Evolutionary conservation across 2,113 vertebrate genomes (phyloP), one percentile per base, ranked within the genome.

Genomic region (Pogona vitticeps): DNA sequence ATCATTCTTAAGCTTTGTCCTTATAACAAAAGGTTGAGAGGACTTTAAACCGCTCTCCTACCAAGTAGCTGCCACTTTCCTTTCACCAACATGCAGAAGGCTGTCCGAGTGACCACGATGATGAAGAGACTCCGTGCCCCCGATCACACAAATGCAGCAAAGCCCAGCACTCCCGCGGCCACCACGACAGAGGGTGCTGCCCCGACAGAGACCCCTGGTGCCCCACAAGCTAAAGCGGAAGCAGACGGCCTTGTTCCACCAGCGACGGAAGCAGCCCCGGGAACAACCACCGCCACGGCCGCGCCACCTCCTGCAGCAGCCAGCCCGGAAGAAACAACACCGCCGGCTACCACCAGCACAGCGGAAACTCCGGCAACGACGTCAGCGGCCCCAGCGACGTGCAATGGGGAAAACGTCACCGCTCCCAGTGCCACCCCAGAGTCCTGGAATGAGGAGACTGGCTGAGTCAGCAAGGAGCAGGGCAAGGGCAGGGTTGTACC

Each of bases 31-130:
- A 33, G 6, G 13, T 2, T 1, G 67, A 82, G 67, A 36, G 21
- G 46, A 3, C 4, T 17, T 72, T 28, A 52, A 6, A 17, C 68
- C 14, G 3, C n/a, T 63, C 31, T 63, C 46, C 78, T 36, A 59
- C 17, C 72, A 18, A 78, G 0, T 26, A 23, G 31, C 23, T 23
- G 33, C n/a, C 26, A 26, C 26, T 26, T 36, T 70, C 84, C 63
- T 6, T n/a, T 77, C 21, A 82, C 67, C 15, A 80, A 84, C 63
- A 93, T 71, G n/a, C 95, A 99, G 98, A 99, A 99, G 97, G 98
- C 98, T 0, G 98, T 99, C 83, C 97, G 98, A 82, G 98, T 99
- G 92, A 99, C 98, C 83, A 99, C 98, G 70, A 98, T 99, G 92
- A 99, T 99, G 98, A 99, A 99, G 92, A 96, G 98, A 73, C 96